Base-by-base conservation (phyloP, 2,797 vertebrate species). In the Hemibagrus guttatus region DNA sequence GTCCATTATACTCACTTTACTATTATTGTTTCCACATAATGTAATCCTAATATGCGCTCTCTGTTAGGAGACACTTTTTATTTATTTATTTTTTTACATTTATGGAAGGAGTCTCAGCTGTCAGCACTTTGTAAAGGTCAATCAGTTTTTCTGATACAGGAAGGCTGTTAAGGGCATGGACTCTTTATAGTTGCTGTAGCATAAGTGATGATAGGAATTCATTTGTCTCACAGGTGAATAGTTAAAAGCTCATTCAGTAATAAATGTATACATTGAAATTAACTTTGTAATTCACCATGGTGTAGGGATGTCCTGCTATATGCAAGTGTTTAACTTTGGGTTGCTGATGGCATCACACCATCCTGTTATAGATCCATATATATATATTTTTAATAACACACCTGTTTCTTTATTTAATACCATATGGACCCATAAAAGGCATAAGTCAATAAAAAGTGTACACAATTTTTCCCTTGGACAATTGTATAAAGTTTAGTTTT, bases 71-170 rank as follows among this genome's bases (percentile, higher is more conserved):
- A 72, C 21, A 13, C n/a, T n/a, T n/a, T n/a, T n/a, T n/a, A n/a
- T n/a, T n/a, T n/a, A n/a, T n/a, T n/a, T n/a, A n/a, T n/a, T n/a
- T n/a, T n/a, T n/a, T n/a, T n/a, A 76, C 52, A 31, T 56, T 78
- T 21, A 31, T 59, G 21, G 49, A 28, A 52, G 49, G 23, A 75
- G 54, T 79, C 28, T 79, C 54, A 2, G 31, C 56, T 59, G 21
- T 81, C 39, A 81, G n/a, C 39, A 0, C 23, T 79, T 78, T 79
- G 35, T n/a, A 63, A 81, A 46, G 78, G 35, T 80, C 35, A 80
- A 16, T 42, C n/a, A 17, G 23, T 63, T 81, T n/a, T 17, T 61
- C 58, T 14, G 0, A 31, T 21, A 42, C 28, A n/a, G 12, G 21
- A 42, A 81, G 17, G 13, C 72, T 75, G 54, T 2, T 6, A 39